Evolutionary conservation across 2,888 invertebrate genomes (phyloP).

Genomic region (Anthrax anthrax): DNA sequence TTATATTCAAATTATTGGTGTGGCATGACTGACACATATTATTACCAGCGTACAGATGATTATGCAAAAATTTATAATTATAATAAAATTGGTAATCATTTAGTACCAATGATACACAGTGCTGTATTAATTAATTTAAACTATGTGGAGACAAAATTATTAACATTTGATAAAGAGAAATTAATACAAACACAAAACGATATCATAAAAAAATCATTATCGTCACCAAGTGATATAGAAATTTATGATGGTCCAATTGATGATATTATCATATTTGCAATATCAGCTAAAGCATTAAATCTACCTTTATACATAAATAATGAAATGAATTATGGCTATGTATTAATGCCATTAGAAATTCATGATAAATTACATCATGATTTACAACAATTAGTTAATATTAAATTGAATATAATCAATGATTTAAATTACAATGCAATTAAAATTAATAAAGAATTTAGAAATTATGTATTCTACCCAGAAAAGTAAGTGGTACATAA

Average conservation of each 20-base stretch:
- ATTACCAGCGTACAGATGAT: slow-evolving; percentile 68
- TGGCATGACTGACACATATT: slow-evolving; percentile 73
- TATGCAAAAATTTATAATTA: slow-evolving; percentile 67
- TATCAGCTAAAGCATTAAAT: slow-evolving; percentile 55
- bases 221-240: background rate
- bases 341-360: slow-evolving; percentile 66
- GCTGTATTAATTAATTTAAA: slow-evolving; percentile 68
- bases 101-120: slow-evolving; percentile 85
- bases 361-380: slow-evolving; percentile 50
- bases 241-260: slow-evolving; percentile 67
- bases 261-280: slow-evolving; percentile 86
- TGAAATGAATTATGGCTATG: slow-evolving; percentile 63
- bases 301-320: slow-evolving; percentile 65
- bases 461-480: slow-evolving; percentile 30
- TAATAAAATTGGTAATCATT: slow-evolving; percentile 55
- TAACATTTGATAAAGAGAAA: slow-evolving; percentile 53
- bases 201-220: slow-evolving; percentile 11
- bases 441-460: slow-evolving; percentile 32
- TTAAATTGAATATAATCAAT: slow-evolving; percentile 61
- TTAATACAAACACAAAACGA: slow-evolving; percentile 20
- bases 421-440: slow-evolving; percentile 34
- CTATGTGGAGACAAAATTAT: slow-evolving; percentile 38
- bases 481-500: slow-evolving; percentile 21
- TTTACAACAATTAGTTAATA: slow-evolving; percentile 53
- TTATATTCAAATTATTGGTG: slow-evolving; percentile 95